A percentile compares a stretch with the other conserved stretches of the same genome.
Evolutionary conservation across 2,113 vertebrate species (phyloP).

Genomic region (Zosterops pallidus): DNA sequence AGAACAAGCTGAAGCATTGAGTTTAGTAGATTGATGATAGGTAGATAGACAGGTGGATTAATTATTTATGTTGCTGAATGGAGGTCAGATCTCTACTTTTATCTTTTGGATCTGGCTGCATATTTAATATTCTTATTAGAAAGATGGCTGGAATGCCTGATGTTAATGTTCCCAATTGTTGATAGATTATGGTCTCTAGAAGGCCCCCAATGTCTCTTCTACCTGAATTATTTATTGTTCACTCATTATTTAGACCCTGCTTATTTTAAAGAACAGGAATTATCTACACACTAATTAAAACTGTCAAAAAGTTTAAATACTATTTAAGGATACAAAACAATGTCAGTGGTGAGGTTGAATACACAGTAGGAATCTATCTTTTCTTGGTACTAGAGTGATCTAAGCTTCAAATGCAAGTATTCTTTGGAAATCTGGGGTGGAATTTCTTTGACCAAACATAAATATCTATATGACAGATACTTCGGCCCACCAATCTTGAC

Average conservation of each 20-base stretch:
- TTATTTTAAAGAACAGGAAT: conserved; percentile 23
- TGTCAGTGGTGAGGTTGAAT: not conserved
- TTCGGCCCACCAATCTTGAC: not conserved
- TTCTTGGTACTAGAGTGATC: not conserved
- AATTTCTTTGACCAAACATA: not conserved
- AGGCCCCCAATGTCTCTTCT: not conserved
- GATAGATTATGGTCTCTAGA: not conserved
- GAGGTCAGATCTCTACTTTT: not conserved
- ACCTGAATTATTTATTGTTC: not conserved
- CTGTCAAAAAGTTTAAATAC: not conserved
- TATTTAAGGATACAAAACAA: not conserved
- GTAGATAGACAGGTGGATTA: not conserved
- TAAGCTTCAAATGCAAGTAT: not conserved
- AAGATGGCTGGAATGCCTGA: not conserved
- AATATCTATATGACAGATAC: not conserved
- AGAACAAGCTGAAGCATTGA: not conserved
- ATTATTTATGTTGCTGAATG: conserved; percentile 33
- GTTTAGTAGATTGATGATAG: not conserved
- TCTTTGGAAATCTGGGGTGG: not conserved
- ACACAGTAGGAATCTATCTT: not conserved
- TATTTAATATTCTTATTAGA: conserved; percentile 24
- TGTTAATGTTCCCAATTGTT: not conserved
- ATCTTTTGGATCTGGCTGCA: not conserved
- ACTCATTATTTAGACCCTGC: conserved; percentile 1
- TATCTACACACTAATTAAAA: conserved; percentile 1